A percentile compares a stretch with the other conserved stretches of the same genome.
phyloP scores from a whole-genome alignment of 2,797 vertebrate species.

The Gallinago solitaria region DNA sequence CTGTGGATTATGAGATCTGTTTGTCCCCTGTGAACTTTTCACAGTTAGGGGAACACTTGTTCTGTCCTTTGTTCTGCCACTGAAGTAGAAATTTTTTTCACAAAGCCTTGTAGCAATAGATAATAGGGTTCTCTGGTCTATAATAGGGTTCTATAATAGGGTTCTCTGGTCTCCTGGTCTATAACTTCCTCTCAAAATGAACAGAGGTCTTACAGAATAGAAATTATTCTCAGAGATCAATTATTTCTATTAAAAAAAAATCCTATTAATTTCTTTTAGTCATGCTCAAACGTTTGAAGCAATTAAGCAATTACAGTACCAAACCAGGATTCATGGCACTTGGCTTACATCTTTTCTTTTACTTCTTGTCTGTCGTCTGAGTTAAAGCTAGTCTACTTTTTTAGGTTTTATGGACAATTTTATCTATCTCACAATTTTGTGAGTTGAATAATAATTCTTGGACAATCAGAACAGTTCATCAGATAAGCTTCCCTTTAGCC shows the following conservation, averaged over 20 bases:
- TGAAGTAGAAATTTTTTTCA: not conserved
- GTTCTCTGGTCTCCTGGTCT: no score
- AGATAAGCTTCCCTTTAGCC: not conserved
- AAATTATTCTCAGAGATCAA: not conserved
- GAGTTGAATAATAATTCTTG: not conserved
- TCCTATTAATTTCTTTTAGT: not conserved
- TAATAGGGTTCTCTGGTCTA: not conserved
- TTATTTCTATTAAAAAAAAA: not conserved
- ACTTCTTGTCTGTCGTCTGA: not conserved
- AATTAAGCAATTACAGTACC: not conserved
- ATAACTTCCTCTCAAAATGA: not conserved
- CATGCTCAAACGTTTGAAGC: not conserved
- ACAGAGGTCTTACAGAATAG: not conserved
- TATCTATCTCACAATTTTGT: not conserved
- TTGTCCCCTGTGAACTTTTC: not conserved
- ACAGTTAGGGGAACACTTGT: fast-evolving
- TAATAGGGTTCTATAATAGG: no score
- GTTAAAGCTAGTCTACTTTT: not conserved
- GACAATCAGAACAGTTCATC: not conserved
- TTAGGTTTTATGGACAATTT: not conserved
- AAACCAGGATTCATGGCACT: not conserved
- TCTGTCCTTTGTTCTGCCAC: not conserved
- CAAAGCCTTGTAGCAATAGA: not conserved
- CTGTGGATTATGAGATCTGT: not conserved
- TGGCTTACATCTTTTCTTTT: not conserved